phyloP scores from a whole-genome alignment of 2,113 vertebrate genomes.

The Paratilapia polleni region DNA sequence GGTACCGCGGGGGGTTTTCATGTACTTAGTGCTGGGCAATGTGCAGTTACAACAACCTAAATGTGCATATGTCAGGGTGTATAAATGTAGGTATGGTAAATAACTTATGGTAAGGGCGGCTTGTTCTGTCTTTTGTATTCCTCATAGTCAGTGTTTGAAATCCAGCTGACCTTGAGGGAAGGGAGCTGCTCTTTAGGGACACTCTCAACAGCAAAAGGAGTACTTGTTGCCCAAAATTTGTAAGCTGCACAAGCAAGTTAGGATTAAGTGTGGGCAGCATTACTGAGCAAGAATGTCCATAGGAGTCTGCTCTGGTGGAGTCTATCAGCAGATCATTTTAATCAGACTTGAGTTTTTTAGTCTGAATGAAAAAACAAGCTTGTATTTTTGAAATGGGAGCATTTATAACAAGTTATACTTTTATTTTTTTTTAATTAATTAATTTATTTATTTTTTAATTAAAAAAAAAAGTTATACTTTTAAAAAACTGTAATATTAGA shows the following conservation, averaged over 20 bases:
- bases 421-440: too few relatives aligned
- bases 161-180: neutral
- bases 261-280: neutral
- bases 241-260: neutral
- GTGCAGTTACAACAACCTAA: neutral
- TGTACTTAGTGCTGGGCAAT: neutral
- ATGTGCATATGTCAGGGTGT: neutral
- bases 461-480: too few relatives aligned
- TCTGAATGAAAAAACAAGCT: too few relatives aligned
- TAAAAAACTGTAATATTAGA: neutral
- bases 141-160: conserved; percentile 12
- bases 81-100: neutral
- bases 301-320: neutral
- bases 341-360: neutral
- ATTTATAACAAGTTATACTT: neutral
- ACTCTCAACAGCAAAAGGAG: neutral
- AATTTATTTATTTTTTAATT: too few relatives aligned
- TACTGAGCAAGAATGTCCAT: neutral
- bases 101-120: neutral
- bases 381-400: neutral
- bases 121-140: conserved; percentile 10
- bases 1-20: conserved; percentile 71
- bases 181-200: neutral
- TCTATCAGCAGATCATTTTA: neutral
- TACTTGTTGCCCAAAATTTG: neutral